Base-by-base conservation (phyloP, 2,113 vertebrate species). In the Callipepla squamata region DNA sequence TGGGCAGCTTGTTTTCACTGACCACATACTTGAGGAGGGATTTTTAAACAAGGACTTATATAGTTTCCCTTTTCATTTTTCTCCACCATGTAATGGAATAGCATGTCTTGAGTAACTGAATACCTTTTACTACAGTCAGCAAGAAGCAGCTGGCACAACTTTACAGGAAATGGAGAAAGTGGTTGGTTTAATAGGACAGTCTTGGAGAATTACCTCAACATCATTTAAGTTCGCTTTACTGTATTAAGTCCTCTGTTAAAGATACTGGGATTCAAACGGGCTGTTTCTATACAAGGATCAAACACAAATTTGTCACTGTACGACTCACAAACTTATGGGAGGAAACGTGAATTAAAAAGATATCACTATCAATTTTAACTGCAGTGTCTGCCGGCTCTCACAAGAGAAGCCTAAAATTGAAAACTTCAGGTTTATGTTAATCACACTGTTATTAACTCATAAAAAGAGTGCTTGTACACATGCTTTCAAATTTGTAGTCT, bases 121-220 rank as follows among this genome's bases (percentile, higher is more conserved):
- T 44, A 80, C 4, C 20, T 89, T 89, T 89, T 85, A 40, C 57
- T 82, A 30, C 0, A 1, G 89, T 94, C 86, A 85, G 44, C 59
- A 80, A 89, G 47, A 30, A 82, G 36, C 50, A 59, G 59, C 7
- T 82, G 67, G 70, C 48, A 82, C 73, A 45, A 38, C 36, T 74
- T 81, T 68, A 63, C 59, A 85, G 55, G 81, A 93, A 93, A 87
- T 51, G 10, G 59, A 89, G 84, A 89, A 94, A 92, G 72, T 9
- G 47, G 17, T 22, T 77, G 28, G 42, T 85, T 91, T 91, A 85
- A 70, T 45, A 80, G 42, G 32, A 18, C 25, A 47, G 59, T 63
- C 78, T 69, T 55, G 28, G 51, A 80, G 75, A 82, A 85, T 74
- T 82, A 87, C 34, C 34, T 87, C 91, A 94, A 20, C 32, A 70